Conservation (phyloP, 2,888 invertebrate genomes). For the Hypsopygia costalis region DNA sequence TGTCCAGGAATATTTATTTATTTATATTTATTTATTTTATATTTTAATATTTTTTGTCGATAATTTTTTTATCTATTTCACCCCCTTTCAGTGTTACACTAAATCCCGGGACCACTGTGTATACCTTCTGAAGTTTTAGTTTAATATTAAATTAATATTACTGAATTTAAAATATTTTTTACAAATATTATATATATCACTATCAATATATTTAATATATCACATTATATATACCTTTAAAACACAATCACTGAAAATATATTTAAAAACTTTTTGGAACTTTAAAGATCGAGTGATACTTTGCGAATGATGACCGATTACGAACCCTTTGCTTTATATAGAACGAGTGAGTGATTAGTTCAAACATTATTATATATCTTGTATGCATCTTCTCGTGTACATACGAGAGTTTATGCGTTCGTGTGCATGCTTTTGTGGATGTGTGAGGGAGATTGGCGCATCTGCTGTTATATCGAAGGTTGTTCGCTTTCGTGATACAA, state of each 20-base stretch:
- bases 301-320: slow-evolving; percentile 7
- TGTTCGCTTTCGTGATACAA: not conserved
- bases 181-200: not conserved
- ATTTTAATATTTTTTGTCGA: too few species aligned
- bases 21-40: too few species aligned
- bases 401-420: too few species aligned
- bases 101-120: too few species aligned
- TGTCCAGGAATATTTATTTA: too few species aligned
- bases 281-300: not conserved
- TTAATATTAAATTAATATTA: too few species aligned
- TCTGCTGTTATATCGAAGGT: not conserved
- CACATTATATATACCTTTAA: not conserved
- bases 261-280: not conserved
- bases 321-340: slow-evolving; percentile 4
- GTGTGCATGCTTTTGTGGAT: slow-evolving; percentile 18
- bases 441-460: not conserved
- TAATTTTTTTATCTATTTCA: too few species aligned
- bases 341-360: slow-evolving; percentile 10
- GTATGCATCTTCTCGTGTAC: not conserved
- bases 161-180: too few species aligned
- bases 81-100: too few species aligned
- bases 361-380: slow-evolving; percentile 10
- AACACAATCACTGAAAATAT: too few species aligned
- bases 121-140: too few species aligned
- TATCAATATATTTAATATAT: not conserved